Evolutionary conservation across 2,113 vertebrate genomes (phyloP).

Genomic region (Paracanthobrama guichenoti): DNA sequence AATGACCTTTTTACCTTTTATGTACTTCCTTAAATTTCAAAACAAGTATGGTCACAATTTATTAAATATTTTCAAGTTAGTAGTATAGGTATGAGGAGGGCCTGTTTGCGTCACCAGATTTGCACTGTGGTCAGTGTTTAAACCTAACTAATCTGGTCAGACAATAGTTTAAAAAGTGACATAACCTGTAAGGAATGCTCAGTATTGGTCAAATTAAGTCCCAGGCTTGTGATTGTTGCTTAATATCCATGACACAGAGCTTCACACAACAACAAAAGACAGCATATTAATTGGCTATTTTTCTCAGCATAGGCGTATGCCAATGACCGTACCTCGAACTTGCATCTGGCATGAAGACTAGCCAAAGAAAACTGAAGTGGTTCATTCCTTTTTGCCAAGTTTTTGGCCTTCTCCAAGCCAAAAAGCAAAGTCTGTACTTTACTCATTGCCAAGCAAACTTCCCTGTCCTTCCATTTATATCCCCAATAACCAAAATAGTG

Average conservation of each 20-base stretch:
- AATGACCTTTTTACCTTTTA: not conserved
- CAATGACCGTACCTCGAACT: constrained; percentile 83
- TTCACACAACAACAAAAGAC: not conserved
- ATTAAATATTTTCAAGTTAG: not conserved
- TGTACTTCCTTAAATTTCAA: not conserved
- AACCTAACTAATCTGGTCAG: not conserved
- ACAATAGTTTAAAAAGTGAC: not conserved
- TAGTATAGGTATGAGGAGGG: not conserved
- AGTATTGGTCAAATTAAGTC: not conserved
- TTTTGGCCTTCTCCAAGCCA: constrained; percentile 27
- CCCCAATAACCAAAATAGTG: not conserved
- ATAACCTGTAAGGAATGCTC: not conserved
- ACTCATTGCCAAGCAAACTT: constrained; percentile 33
- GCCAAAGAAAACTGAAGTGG: constrained; percentile 73
- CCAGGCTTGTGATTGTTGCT: not conserved
- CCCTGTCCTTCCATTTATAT: constrained; percentile 11
- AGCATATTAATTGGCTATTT: not conserved
- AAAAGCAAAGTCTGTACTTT: not conserved
- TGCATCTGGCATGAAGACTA: constrained; percentile 72
- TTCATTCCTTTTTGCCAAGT: constrained; percentile 36
- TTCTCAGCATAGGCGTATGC: constrained; percentile 65
- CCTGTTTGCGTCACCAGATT: not conserved
- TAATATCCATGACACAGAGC: not conserved
- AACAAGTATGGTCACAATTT: not conserved
- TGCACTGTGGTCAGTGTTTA: not conserved